Base-by-base conservation (phyloP, 2,888 invertebrate species). In the Omphaloscelis lunosa region DNA sequence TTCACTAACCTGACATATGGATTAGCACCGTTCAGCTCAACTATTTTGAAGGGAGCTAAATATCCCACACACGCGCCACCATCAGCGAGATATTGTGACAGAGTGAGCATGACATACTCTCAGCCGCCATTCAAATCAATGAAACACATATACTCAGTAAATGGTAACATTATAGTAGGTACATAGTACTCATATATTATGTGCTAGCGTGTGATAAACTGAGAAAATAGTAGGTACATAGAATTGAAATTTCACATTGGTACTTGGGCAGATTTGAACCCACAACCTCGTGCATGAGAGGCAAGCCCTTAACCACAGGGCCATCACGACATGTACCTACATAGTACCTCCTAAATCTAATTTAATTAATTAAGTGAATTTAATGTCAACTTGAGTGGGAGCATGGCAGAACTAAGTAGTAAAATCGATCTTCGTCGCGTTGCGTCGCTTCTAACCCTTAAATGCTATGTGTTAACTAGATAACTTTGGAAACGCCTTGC, bases 391-490 rank as follows among this genome's bases (percentile, higher is more conserved):
- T 75, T 68, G 27, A 51, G 29, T 48, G 20, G 34, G 27, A 12
- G 17, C 23, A 56, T 34, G 6, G 15, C 45, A 61, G 67, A 58
- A 81, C 58, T 62, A 66, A 75, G 51, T 81, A 72, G 65, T 58
- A 62, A 79, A 79, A 56, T 66, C 59, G 45, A 85, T 70, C 11
- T 4, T 53, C 62, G n/a, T 39, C 39, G 9, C 63, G 7, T 45
- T 20, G 51, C n/a, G 15, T 72, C 65, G 15, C 39, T 53, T 17
- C 12, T 23, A 65, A 63, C 69, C 39, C 27, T 27, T n/a, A 27
- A 45, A 66, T 27, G 41, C 34, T 59, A 71, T 71, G 74, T 74
- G 84, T 51, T 71, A 84, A 75, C 63, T 72, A 75, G 41, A 63
- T 71, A 82, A 80, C 67, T 82, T 83, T 59, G 61, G 39, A 65